Conservation (phyloP, 1,140 invertebrate species). For the Latrodectus geometricus region DNA sequence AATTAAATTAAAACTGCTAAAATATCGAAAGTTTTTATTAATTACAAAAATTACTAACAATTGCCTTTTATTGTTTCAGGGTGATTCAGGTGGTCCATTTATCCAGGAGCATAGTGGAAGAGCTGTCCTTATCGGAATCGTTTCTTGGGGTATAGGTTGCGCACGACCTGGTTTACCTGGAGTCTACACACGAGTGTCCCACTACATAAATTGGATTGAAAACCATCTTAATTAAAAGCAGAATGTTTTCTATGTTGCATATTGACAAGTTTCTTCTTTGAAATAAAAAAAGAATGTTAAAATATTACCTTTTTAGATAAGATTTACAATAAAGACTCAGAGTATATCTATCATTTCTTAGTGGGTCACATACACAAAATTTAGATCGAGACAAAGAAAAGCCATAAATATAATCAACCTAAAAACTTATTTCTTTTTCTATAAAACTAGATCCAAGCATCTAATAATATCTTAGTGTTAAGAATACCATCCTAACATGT, state of each 20-base stretch:
- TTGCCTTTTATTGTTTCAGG: conserved; percentile 71
- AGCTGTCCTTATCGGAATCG: conserved; percentile 84
- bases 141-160: conserved; percentile 92
- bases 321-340: too few relatives aligned
- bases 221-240: conserved; percentile 17
- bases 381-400: not conserved
- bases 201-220: conserved; percentile 83
- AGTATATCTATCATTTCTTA: not conserved
- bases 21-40: too few relatives aligned
- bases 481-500: not conserved
- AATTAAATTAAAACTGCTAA: too few relatives aligned
- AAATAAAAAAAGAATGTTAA: too few relatives aligned
- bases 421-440: not conserved
- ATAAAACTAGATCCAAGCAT: not conserved
- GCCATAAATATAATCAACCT: not conserved
- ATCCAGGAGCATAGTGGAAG: conserved; percentile 78
- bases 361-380: not conserved
- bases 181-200: conserved; percentile 83
- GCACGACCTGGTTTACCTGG: conserved; percentile 91
- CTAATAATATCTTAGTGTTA: not conserved
- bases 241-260: not conserved
- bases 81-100: conserved; percentile 82
- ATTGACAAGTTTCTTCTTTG: too few relatives aligned
- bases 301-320: too few relatives aligned
- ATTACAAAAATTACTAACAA: too few relatives aligned